Base-by-base conservation (phyloP, 2,888 invertebrate genomes). In the Anthophora plumipes region DNA sequence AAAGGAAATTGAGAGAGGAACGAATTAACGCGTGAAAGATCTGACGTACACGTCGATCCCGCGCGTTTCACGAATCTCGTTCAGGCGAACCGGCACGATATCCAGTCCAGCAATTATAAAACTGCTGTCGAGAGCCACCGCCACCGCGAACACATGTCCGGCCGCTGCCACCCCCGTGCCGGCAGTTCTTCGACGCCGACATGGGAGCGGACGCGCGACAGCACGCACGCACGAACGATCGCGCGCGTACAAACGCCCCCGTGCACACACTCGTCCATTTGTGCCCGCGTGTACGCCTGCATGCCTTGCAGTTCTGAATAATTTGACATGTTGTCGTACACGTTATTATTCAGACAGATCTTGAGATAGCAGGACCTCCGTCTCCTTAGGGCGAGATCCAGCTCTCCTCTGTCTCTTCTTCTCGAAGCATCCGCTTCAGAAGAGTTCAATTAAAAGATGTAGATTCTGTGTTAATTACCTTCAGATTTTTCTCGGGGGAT, bases 271-370 rank as follows among this genome's bases (percentile, higher is more conserved):
- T 60, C 52, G 74, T 20, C 39, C 46, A 39, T 78, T 80, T 77
- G 83, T 80, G 81, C 83, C 25, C 39, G 48, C 81, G 77, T 46
- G 50, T 83, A 84, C 70, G 80, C 83, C 86, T 87, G 85, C 86
- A 87, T 89, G 88, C 85, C 85, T 90, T 90, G 91, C 89, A 57
- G 89, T 90, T 91, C 90, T 90, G 93, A 92, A 93, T 93, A 93
- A 93, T 93, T 93, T 92, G 92, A 93, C 93, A 93, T 92, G 92
- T 92, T 93, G 93, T 93, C 92, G 91, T 93, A 93, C 93, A 93
- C 92, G 92, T 93, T 93, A 93, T 93, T 93, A 93, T 93, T 93
- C 93, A 91, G 92, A 93, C 92, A 92, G 93, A 93, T 92, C 91
- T 91, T 83, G 90, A 92, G 93, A 93, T 93, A 92, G 81, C 83